phyloP scores from a whole-genome alignment of 1,140 invertebrate genomes.

The Geopemphigus sp. region DNA sequence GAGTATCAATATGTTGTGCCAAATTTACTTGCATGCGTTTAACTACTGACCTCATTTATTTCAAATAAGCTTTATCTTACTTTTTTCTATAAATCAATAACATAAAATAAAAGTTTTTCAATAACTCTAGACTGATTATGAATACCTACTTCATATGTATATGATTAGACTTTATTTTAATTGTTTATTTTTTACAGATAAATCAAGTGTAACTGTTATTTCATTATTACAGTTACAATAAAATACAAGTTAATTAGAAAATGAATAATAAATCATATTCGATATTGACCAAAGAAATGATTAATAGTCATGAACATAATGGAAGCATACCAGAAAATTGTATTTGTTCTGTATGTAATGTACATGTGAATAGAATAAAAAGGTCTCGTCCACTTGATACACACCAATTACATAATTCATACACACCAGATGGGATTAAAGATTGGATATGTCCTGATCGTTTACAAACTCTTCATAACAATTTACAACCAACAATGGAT shows the following conservation, averaged over 20 bases:
- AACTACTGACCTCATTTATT: constrained; percentile 43
- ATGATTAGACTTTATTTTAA: not conserved
- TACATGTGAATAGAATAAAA: constrained; percentile 35
- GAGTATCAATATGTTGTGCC: constrained; percentile 21
- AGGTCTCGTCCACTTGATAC: constrained; percentile 37
- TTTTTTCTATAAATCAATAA: not conserved
- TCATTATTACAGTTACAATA: not conserved
- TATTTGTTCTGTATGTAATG: constrained; percentile 28
- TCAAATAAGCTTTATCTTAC: not conserved
- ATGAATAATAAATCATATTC: constrained; percentile 38
- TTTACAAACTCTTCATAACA: not conserved
- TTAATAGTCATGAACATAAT: not conserved
- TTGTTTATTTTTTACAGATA: constrained; percentile 1
- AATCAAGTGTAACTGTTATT: not conserved
- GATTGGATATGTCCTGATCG: constrained; percentile 23
- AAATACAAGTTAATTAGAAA: not conserved
- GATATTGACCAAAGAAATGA: constrained; percentile 27
- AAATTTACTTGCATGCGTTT: constrained; percentile 17
- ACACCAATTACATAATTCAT: constrained; percentile 31
- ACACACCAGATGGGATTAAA: constrained; percentile 22
- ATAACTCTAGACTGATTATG: not conserved
- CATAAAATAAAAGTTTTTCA: not conserved
- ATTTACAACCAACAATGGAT: constrained; percentile 1
- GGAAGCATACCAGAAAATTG: constrained; percentile 35
- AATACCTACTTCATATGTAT: not conserved